Evolutionary conservation across 2,888 invertebrate genomes (phyloP).

Genomic region (Oasisia sp.): DNA sequence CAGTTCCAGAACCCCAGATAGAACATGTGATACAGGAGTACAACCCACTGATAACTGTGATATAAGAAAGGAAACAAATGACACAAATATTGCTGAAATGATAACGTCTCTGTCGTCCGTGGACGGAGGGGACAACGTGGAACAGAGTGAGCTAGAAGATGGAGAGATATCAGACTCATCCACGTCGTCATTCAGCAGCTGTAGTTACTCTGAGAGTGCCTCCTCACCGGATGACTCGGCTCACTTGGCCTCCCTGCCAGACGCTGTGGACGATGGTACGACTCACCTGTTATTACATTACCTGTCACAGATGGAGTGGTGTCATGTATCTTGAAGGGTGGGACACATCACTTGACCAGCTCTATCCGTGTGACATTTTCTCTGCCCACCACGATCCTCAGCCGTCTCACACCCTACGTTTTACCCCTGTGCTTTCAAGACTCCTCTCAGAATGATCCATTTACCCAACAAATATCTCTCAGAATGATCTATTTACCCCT

Average conservation of each 20-base stretch:
- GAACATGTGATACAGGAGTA: background rate
- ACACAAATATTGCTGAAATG: background rate
- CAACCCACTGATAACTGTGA: background rate
- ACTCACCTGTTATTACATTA: background rate
- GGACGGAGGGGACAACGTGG: background rate
- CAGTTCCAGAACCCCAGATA: background rate
- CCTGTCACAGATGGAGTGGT: background rate
- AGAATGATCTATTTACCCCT: no score
- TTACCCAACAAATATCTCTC: no score
- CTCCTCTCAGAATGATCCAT: no score
- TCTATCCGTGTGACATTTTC: no score
- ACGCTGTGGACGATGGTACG: background rate
- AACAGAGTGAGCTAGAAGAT: slow-evolving; percentile 27
- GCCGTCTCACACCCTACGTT: no score
- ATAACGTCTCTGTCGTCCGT: background rate
- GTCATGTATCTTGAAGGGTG: background rate
- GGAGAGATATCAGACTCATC: slow-evolving; percentile 25
- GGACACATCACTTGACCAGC: background rate
- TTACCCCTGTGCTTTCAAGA: no score
- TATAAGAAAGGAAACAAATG: background rate
- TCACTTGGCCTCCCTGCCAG: background rate
- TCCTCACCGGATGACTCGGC: background rate
- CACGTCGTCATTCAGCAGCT: background rate
- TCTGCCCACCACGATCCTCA: no score
- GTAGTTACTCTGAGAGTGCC: background rate